phyloP scores from a whole-genome alignment of 2,113 vertebrate genomes.

The Ictalurus furcatus region DNA sequence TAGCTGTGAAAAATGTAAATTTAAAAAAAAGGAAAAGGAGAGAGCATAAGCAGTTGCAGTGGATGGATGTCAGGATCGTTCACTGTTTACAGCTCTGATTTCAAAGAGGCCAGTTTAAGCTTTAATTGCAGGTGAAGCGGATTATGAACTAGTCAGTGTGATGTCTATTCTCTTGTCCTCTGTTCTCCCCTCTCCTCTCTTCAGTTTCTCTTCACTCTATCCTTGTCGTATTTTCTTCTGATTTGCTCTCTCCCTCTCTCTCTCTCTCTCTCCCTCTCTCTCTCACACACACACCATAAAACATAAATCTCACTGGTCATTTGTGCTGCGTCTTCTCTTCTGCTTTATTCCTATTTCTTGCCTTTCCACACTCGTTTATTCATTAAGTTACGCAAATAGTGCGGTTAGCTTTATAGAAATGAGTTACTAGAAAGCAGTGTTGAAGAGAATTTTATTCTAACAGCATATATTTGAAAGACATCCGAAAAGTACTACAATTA shows the following conservation, averaged over 20 bases:
- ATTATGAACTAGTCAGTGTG: neutral
- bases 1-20: neutral
- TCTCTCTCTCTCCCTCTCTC: neutral
- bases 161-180: neutral
- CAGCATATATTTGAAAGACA: neutral
- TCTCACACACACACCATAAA: neutral
- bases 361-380: neutral
- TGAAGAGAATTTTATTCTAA: neutral
- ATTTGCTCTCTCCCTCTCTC: neutral
- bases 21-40: neutral
- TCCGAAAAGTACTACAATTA: too few species aligned
- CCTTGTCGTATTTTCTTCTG: neutral
- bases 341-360: neutral
- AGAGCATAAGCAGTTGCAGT: slow-evolving; percentile 27
- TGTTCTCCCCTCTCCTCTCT: neutral
- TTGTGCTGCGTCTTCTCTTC: neutral
- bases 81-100: slow-evolving; percentile 32
- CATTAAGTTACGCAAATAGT: neutral
- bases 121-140: slow-evolving; percentile 57
- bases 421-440: neutral
- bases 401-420: neutral
- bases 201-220: neutral
- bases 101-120: slow-evolving; percentile 49
- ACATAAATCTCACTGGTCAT: neutral
- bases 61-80: slow-evolving; percentile 47